These are phyloP conservation scores for Sebastiscus albofasciatus DNA, from an alignment of 2,797 vertebrate genomes.

Conservation along the genomic window DNA sequence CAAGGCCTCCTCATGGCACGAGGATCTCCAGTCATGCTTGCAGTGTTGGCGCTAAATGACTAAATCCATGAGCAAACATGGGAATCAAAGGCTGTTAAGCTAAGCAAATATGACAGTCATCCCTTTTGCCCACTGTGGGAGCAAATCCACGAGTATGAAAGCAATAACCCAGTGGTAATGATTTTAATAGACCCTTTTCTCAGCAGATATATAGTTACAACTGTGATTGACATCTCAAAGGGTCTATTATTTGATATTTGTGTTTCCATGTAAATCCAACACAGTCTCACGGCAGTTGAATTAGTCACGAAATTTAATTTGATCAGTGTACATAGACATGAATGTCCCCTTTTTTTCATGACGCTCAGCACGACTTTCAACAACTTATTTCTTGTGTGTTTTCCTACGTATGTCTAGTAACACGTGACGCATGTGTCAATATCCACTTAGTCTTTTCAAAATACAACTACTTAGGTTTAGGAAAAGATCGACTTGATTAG, in stretches of 20 bases:
- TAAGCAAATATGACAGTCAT: conserved; percentile 25
- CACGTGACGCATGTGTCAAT: too few species aligned
- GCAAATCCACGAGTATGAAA: background rate
- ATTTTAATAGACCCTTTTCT: background rate
- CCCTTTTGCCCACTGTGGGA: background rate
- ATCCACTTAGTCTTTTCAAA: too few species aligned
- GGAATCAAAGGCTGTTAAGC: conserved; percentile 35
- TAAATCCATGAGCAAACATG: conserved; percentile 42
- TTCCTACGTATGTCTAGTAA: too few species aligned
- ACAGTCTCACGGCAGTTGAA: too few species aligned
- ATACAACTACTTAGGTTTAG: too few species aligned
- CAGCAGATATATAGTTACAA: background rate
- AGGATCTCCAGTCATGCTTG: conserved; percentile 26
- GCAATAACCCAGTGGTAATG: background rate
- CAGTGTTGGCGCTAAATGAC: conserved; percentile 2
- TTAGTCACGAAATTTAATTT: too few species aligned
- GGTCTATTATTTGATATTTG: background rate
- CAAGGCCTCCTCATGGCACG: conserved; percentile 12
- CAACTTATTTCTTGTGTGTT: too few species aligned
- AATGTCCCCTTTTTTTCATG: too few species aligned
- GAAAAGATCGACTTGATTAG: too few species aligned
- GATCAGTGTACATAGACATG: too few species aligned
- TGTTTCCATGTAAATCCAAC: background rate
- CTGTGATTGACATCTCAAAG: background rate
- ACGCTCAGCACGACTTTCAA: too few species aligned